Evolutionary conservation across 2,888 invertebrate species (phyloP), one percentile per base, ranked within the genome.

Genomic region (Drosophila colorata): DNA sequence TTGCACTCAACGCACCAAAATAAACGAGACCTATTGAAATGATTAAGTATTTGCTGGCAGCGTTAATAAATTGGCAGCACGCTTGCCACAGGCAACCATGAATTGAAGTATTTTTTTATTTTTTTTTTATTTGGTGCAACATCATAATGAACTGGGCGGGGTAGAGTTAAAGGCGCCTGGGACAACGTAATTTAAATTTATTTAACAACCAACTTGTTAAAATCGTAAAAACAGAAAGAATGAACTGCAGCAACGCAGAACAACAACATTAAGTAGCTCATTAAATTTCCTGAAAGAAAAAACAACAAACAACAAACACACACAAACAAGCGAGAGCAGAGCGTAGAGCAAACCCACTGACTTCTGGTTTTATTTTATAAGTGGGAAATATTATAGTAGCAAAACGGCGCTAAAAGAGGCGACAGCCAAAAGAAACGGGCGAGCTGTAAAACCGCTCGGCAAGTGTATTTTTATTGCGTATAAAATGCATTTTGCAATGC

Each of bases 401-500:
- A 82, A 87, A 85, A 81, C 65, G 79, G 67, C 64, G 69, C 66
- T 73, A 76, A 82, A 69, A 68, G 76, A 67, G 61, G 61, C 57
- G 60, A 60, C 66, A 56, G 48, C 63, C 68, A 68, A 68, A 61
- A 47, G 69, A 40, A 74, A 53, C 64, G 72, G 65, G 60, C 65
- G 56, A 80, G 87, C 69, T 80, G 84, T 88, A 83, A 86, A 87
- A 83, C 55, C 69, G 35, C 51, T 44, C 63, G 60, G 83, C 88
- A 85, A 85, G 85, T 87, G 85, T 87, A 88, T 87, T 85, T 85
- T 88, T 85, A 85, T 85, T 85, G 85, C 87, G 70, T 87, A 85
- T 85, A 80, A 85, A 85, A 88, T 85, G 85, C 85, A 85, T 85
- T 85, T 88, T 79, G 87, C 87, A 84, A 67, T 87, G 84, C 88